Conservation (phyloP, 30 jellyfish, hydroid and myxozoan species). For the Hydractinia echinata region DNA sequence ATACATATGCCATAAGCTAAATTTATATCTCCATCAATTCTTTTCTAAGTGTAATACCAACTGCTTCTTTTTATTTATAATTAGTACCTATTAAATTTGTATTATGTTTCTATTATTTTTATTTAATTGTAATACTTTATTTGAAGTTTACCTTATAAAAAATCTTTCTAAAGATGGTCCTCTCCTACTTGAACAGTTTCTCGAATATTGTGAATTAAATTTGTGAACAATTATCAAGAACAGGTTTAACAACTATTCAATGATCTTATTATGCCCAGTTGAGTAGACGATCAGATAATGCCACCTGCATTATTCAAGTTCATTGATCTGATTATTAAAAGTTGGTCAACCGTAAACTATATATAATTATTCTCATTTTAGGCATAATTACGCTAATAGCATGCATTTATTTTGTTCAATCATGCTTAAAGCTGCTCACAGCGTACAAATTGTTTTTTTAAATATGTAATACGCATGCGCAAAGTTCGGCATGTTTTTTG, state of each 20-base stretch:
- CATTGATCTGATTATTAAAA: conserved; percentile 1
- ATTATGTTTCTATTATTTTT: too few species aligned
- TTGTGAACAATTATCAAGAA: too few species aligned
- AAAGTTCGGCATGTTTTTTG: background rate
- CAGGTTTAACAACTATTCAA: background rate
- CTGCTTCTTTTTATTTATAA: too few species aligned
- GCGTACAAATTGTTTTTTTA: background rate
- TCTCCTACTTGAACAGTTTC: too few species aligned
- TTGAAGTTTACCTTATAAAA: too few species aligned
- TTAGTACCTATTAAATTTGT: too few species aligned
- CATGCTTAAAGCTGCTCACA: conserved; percentile 12
- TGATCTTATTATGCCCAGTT: conserved; percentile 13
- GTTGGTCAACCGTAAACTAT: background rate
- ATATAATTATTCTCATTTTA: background rate
- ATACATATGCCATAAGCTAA: too few species aligned
- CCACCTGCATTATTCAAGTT: conserved; percentile 5
- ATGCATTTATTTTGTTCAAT: background rate
- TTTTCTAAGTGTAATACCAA: too few species aligned
- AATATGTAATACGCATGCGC: conserved; percentile 6
- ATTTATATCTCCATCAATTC: too few species aligned
- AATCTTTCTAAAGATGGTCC: too few species aligned
- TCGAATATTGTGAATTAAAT: too few species aligned
- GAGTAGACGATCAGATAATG: background rate
- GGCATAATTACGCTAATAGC: background rate
- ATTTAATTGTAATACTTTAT: too few species aligned